These are phyloP conservation scores for Drosophila yakuba DNA, from an alignment of 1,140 invertebrate species.

Conservation along the genomic window DNA sequence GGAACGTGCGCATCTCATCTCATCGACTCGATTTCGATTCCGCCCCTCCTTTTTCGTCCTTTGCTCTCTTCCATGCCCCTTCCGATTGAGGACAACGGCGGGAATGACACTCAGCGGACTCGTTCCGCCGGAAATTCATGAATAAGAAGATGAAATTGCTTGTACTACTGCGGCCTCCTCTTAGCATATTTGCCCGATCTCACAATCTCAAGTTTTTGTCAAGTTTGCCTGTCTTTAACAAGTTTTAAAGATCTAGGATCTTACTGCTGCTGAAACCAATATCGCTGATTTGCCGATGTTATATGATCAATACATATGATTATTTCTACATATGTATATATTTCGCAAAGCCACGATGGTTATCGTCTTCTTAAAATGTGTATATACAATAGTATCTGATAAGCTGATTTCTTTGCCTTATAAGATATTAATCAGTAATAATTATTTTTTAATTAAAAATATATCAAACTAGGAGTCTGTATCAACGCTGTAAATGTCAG, in stretches of 20 bases:
- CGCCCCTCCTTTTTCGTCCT: slow-evolving; percentile 12
- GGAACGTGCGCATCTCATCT: slow-evolving; percentile 67
- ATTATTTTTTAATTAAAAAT: too few species aligned
- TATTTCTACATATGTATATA: too few species aligned
- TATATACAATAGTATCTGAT: too few species aligned
- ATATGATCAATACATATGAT: too few species aligned
- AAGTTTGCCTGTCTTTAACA: not conserved
- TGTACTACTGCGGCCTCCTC: slow-evolving; percentile 12
- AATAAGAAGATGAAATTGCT: slow-evolving; percentile 73
- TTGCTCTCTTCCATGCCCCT: not conserved
- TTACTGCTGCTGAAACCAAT: too few species aligned
- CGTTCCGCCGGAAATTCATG: slow-evolving; percentile 71
- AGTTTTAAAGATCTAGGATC: not conserved
- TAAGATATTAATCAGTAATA: too few species aligned
- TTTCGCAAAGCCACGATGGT: too few species aligned
- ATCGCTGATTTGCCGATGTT: too few species aligned
- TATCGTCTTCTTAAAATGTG: too few species aligned
- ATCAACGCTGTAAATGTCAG: not conserved
- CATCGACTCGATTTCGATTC: slow-evolving; percentile 61
- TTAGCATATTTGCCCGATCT: slow-evolving; percentile 1
- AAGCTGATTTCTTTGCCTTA: too few species aligned
- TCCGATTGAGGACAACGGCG: slow-evolving; percentile 40
- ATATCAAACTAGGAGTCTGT: too few species aligned
- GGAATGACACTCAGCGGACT: slow-evolving; percentile 68
- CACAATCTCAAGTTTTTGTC: slow-evolving; percentile 11